A percentile compares a stretch with the other conserved stretches of the same genome.
Evolutionary conservation across 2,113 vertebrate genomes (phyloP).

Genomic region (Seriola dumerili): DNA sequence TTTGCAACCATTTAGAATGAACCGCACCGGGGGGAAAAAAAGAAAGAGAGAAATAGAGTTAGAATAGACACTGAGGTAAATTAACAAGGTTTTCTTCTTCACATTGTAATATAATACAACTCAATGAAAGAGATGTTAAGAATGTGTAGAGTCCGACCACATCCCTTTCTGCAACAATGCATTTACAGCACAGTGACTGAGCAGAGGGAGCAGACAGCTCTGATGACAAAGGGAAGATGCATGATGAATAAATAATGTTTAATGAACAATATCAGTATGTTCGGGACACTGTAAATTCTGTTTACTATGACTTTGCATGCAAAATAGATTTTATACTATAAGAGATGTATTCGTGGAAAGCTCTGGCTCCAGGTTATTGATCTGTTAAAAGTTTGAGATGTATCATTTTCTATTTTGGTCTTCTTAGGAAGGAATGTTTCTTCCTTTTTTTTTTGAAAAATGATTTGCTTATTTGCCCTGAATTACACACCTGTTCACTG

Average conservation of each 20-base stretch:
- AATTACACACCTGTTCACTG: background rate
- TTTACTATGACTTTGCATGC: too few relatives aligned
- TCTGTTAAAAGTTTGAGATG: background rate
- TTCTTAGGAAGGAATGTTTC: background rate
- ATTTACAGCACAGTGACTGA: background rate
- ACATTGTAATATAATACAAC: constrained; percentile 15
- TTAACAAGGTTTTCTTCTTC: constrained; percentile 24
- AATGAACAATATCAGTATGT: background rate
- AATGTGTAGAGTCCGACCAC: background rate
- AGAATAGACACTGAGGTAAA: constrained; percentile 39
- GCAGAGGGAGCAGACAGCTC: background rate
- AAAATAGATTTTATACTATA: too few relatives aligned
- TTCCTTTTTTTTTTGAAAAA: background rate
- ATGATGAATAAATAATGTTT: background rate
- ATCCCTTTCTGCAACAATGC: constrained; percentile 5
- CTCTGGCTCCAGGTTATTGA: background rate
- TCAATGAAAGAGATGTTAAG: background rate
- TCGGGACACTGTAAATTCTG: too few relatives aligned
- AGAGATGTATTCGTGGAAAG: too few relatives aligned
- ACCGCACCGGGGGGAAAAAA: constrained; percentile 40
- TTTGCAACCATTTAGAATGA: constrained; percentile 54
- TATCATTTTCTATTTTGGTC: background rate
- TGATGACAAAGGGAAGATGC: background rate
- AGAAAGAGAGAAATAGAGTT: constrained; percentile 57
- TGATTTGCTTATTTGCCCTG: background rate